These are phyloP conservation scores for Oplegnathus fasciatus DNA, from an alignment of 2,113 vertebrate species.

Conservation along the genomic window DNA sequence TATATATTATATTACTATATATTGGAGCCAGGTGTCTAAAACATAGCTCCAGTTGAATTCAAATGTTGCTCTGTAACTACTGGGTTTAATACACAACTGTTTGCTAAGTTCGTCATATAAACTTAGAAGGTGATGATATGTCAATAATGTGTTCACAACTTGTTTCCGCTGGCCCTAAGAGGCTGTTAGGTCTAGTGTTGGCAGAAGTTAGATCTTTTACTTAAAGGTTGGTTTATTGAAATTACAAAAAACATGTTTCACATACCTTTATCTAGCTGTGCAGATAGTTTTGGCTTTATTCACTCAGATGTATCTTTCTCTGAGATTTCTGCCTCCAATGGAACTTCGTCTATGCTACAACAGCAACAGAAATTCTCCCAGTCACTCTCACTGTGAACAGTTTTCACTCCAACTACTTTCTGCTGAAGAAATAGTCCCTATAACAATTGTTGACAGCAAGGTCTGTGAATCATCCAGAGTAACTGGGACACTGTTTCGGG, in stretches of 20 bases:
- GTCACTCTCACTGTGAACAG: not conserved
- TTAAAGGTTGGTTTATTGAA: too few species aligned
- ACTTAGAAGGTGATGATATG: not conserved
- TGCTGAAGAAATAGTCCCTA: not conserved
- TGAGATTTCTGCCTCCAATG: not conserved
- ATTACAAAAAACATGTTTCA: not conserved
- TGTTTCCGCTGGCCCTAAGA: too few species aligned
- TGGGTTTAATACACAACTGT: not conserved
- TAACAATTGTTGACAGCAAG: not conserved
- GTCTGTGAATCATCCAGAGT: not conserved
- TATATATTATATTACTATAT: too few species aligned
- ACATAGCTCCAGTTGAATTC: not conserved
- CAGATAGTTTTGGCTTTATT: not conserved
- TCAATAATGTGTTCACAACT: too few species aligned
- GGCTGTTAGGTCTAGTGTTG: too few species aligned
- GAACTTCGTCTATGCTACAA: not conserved
- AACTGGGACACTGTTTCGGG: not conserved
- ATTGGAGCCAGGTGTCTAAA: too few species aligned
- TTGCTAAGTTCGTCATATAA: not conserved
- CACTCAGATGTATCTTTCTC: not conserved
- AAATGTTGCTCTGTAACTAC: not conserved
- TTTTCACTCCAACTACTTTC: not conserved
- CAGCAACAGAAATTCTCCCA: not conserved
- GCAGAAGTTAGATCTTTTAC: too few species aligned
- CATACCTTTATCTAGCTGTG: not conserved